Conservation (phyloP, 30 jellyfish, hydroid and myxozoan species). For the Aurelia aurita complex sp. Pacific region DNA sequence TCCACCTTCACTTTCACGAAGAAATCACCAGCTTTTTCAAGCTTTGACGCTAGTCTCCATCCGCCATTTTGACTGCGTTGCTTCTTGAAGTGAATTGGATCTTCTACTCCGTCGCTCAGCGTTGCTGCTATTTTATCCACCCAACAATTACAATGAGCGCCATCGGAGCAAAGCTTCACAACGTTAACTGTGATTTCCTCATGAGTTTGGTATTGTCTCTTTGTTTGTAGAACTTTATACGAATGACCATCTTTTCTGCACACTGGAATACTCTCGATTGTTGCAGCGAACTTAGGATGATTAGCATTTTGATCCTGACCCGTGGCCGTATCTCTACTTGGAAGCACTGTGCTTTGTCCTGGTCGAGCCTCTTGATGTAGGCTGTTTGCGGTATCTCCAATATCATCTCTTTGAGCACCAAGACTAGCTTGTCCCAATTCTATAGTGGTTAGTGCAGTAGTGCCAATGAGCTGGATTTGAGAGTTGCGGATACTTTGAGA, state of each 20-base stretch:
- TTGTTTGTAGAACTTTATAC: neutral
- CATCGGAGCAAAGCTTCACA: slow-evolving; percentile 11
- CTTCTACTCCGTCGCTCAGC: neutral
- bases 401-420: too few relatives aligned
- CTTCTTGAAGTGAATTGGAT: neutral
- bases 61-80: neutral
- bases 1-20: slow-evolving; percentile 17
- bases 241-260: slow-evolving; percentile 17
- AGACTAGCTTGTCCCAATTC: neutral
- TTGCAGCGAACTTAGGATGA: neutral
- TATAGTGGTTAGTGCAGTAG: neutral
- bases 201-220: neutral
- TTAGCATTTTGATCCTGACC: neutral
- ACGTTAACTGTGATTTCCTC: slow-evolving; percentile 1
- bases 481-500: too few relatives aligned
- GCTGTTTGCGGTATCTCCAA: too few relatives aligned
- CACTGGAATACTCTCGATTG: neutral
- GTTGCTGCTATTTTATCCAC: neutral
- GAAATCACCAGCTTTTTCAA: slow-evolving; percentile 7
- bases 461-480: neutral
- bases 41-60: slow-evolving; percentile 15
- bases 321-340: neutral
- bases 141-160: slow-evolving; percentile 2
- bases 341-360: neutral
- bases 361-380: too few relatives aligned